These are phyloP conservation scores for Oreamnos americanus DNA, from an alignment of 2,113 vertebrate genomes.

Conservation along the genomic window DNA sequence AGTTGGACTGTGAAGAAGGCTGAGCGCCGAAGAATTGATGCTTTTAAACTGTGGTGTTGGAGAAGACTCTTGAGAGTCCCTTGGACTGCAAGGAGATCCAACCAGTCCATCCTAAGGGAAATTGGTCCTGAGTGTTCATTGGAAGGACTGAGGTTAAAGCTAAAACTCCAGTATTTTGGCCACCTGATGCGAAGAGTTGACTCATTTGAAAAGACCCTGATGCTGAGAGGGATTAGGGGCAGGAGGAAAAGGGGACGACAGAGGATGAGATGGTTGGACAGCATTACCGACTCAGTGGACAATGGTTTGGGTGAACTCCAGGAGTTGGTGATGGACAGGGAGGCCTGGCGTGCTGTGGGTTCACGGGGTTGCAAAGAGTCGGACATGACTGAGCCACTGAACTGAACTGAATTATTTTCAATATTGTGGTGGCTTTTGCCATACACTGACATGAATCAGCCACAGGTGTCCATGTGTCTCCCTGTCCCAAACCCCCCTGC, in stretches of 20 bases:
- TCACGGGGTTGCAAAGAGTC: accelerated
- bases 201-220: not conserved
- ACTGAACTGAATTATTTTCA: not conserved
- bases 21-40: accelerated
- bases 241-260: not conserved
- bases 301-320: accelerated
- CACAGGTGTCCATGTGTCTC: not conserved
- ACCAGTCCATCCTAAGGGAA: not conserved
- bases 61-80: not conserved
- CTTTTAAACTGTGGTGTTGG: not conserved
- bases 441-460: not conserved
- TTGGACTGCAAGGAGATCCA: not conserved
- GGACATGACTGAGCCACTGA: not conserved
- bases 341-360: not conserved
- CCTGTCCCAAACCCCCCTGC: not conserved
- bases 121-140: not conserved
- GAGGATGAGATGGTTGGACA: not conserved
- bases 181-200: accelerated
- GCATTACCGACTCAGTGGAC: not conserved
- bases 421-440: not conserved
- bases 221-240: not conserved
- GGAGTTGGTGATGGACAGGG: not conserved
- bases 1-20: not conserved
- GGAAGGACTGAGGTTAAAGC: not conserved
- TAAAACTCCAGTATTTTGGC: not conserved